These are phyloP conservation scores for Chromobotia macracanthus DNA, from an alignment of 2,797 vertebrate genomes.

Conservation along the genomic window DNA sequence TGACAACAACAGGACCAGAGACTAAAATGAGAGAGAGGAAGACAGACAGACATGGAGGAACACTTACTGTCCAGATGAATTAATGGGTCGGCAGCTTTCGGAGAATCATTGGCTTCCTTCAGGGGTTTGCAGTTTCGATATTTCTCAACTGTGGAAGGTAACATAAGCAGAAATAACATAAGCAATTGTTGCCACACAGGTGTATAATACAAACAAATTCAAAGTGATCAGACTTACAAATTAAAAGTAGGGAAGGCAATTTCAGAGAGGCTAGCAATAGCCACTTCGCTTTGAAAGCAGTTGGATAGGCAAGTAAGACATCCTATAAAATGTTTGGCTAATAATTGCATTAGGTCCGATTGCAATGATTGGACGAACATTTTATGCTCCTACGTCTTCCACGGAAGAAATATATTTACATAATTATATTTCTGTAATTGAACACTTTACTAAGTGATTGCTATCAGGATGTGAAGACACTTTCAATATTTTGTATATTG, in stretches of 20 bases:
- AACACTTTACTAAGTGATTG: too few relatives aligned
- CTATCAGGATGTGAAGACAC: neutral
- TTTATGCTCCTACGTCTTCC: too few relatives aligned
- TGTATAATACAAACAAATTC: neutral
- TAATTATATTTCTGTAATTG: too few relatives aligned
- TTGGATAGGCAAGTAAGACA: too few relatives aligned
- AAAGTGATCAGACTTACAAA: neutral
- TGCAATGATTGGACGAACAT: too few relatives aligned
- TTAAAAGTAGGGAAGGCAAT: neutral
- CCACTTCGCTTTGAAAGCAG: too few relatives aligned
- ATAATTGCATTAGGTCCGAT: too few relatives aligned
- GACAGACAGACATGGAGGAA: neutral
- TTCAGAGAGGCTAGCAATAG: too few relatives aligned
- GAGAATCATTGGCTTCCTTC: constrained; percentile 73
- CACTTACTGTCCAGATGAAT: constrained; percentile 92
- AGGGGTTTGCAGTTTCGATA: constrained; percentile 87
- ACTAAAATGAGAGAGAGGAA: neutral
- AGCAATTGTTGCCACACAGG: neutral
- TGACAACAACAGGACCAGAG: neutral
- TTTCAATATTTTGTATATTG: neutral
- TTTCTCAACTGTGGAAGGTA: constrained; percentile 84
- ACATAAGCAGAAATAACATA: neutral
- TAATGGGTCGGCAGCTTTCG: constrained; percentile 85
- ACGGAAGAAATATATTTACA: too few relatives aligned
- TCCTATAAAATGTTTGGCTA: too few relatives aligned